These are phyloP conservation scores for Malacosoma neustria DNA, from an alignment of 2,888 invertebrate species.

Conservation along the genomic window DNA sequence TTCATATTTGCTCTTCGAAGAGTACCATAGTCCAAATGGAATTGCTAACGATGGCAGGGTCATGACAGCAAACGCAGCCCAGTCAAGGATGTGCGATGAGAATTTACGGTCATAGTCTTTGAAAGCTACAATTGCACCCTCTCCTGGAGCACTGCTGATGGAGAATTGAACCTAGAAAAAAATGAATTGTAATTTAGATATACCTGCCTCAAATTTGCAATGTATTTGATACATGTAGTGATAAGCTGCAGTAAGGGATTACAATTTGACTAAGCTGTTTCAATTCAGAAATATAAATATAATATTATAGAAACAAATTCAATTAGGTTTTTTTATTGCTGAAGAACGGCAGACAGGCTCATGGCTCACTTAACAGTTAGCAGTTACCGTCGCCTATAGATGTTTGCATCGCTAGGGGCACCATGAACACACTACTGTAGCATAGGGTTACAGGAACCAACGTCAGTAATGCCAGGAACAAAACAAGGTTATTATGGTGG, in stretches of 20 bases:
- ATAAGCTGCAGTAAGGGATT: too few species aligned
- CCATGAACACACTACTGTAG: too few species aligned
- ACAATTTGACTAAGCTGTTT: too few species aligned
- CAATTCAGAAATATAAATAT: too few species aligned
- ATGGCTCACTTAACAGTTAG: not conserved
- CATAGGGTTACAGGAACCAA: not conserved
- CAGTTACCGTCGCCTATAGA: too few species aligned
- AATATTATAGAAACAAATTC: too few species aligned
- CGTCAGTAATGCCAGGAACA: not conserved
- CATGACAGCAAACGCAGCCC: conserved; percentile 98
- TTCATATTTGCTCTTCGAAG: conserved; percentile 96
- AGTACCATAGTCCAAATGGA: conserved; percentile 95
- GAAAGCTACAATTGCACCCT: conserved; percentile 94
- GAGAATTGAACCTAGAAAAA: conserved; percentile 79
- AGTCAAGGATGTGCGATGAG: conserved; percentile 97
- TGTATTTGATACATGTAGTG: too few species aligned
- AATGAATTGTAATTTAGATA: conserved; percentile 1
- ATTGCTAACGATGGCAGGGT: conserved; percentile 95
- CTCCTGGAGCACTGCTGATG: conserved; percentile 93
- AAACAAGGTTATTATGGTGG: not conserved
- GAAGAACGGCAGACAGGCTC: not conserved
- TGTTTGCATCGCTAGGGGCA: too few species aligned
- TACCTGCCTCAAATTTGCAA: too few species aligned
- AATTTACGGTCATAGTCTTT: conserved; percentile 96
- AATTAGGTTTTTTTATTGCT: not conserved